These are phyloP conservation scores for Peromyscus nudipes DNA, from an alignment of 2,797 vertebrate species.

Conservation along the genomic window DNA sequence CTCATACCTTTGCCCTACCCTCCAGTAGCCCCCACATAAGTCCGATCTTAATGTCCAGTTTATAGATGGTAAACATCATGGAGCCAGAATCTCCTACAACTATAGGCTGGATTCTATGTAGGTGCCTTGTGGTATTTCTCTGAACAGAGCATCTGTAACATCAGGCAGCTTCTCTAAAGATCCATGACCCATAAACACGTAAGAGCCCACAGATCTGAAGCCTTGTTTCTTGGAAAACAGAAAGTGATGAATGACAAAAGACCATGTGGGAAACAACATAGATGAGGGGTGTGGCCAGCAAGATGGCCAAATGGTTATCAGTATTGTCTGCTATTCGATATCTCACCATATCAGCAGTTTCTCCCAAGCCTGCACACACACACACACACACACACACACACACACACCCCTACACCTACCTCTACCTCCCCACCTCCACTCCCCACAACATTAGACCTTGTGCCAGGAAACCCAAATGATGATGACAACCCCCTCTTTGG, in stretches of 20 bases:
- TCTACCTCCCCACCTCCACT: neutral
- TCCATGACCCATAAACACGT: neutral
- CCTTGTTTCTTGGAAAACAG: neutral
- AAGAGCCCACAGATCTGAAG: neutral
- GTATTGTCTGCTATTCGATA: accelerated
- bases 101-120: neutral
- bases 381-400: no score
- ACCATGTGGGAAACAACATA: neutral
- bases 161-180: neutral
- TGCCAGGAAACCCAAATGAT: neutral
- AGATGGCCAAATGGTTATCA: neutral
- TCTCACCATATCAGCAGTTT: neutral
- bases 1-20: neutral
- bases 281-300: neutral
- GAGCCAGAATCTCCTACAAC: neutral
- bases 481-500: slow-evolving; percentile 69
- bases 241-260: neutral
- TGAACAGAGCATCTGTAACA: neutral
- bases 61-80: accelerated
- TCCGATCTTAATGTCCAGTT: neutral
- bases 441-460: neutral
- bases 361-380: neutral
- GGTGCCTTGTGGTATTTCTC: neutral
- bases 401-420: no score
- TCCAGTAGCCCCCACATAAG: neutral